These are phyloP conservation scores for Sicus ferrugineus DNA, from an alignment of 2,888 invertebrate species.

Conservation along the genomic window DNA sequence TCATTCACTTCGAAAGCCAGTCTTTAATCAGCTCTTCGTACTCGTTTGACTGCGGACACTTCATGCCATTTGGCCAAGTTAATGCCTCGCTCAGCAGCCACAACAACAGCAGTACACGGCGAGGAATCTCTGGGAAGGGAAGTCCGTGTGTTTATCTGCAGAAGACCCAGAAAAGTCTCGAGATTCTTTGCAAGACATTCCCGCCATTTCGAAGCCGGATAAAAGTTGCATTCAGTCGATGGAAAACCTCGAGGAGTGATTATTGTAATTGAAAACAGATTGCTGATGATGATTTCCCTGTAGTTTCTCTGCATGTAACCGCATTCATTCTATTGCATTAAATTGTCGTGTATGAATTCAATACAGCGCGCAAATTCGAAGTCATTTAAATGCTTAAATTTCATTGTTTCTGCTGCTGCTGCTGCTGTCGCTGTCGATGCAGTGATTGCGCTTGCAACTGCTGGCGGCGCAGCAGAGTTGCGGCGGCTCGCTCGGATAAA, in stretches of 20 bases:
- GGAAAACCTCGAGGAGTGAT: too few species aligned
- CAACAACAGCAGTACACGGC: neutral
- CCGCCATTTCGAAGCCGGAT: too few species aligned
- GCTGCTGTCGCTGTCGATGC: neutral
- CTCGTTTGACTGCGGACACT: neutral
- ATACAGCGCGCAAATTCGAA: neutral
- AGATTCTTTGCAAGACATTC: too few species aligned
- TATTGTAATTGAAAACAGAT: too few species aligned
- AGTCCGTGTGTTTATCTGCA: too few species aligned
- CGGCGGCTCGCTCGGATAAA: slow-evolving; percentile 6
- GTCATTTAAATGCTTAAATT: neutral
- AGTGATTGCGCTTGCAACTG: neutral
- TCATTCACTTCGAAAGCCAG: neutral
- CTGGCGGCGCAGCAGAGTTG: neutral
- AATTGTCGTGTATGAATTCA: neutral
- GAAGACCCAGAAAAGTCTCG: too few species aligned
- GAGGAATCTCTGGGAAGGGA: too few species aligned
- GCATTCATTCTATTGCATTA: neutral
- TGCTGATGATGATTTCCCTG: too few species aligned
- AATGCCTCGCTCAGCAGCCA: neutral
- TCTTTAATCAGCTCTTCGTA: neutral
- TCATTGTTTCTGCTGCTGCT: neutral
- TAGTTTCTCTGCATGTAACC: too few species aligned
- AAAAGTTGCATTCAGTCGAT: too few species aligned
- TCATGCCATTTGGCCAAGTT: neutral